Percentiles rank a stretch among this genome's conserved stretches.
phyloP scores from a whole-genome alignment of 2,113 vertebrate genomes.

The Lophura nycthemera region DNA sequence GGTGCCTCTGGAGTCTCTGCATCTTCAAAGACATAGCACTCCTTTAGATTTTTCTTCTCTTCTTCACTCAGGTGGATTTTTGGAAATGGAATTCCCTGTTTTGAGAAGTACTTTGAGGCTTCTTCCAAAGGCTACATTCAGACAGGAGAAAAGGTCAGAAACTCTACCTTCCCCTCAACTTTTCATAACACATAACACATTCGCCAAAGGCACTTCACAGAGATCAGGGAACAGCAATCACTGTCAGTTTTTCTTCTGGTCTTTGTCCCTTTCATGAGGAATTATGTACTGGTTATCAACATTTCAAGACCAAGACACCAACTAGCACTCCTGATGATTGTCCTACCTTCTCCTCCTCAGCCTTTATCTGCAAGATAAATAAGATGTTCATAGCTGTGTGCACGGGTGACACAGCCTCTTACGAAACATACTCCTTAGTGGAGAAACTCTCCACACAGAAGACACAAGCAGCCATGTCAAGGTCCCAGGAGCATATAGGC shows the following conservation, averaged over 20 bases:
- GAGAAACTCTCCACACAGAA: background rate
- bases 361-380: background rate
- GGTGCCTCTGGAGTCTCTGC: conserved; percentile 63
- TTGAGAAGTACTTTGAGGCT: conserved; percentile 74
- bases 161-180: background rate
- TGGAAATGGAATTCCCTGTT: conserved; percentile 80
- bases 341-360: background rate
- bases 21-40: conserved; percentile 78
- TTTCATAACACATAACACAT: background rate
- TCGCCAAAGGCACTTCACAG: background rate
- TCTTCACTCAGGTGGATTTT: conserved; percentile 67
- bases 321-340: background rate
- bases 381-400: background rate
- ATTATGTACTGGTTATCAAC: background rate
- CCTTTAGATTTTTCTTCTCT: conserved; percentile 61
- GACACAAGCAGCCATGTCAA: background rate
- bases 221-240: fast-evolving
- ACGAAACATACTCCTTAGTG: background rate
- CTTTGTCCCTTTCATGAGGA: background rate
- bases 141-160: background rate
- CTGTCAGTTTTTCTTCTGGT: background rate
- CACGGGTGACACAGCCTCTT: background rate
- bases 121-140: conserved; percentile 73
- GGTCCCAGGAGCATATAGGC: background rate
- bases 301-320: background rate